Conservation (phyloP, 1,140 invertebrate species). For the Diuraphis noxia region DNA sequence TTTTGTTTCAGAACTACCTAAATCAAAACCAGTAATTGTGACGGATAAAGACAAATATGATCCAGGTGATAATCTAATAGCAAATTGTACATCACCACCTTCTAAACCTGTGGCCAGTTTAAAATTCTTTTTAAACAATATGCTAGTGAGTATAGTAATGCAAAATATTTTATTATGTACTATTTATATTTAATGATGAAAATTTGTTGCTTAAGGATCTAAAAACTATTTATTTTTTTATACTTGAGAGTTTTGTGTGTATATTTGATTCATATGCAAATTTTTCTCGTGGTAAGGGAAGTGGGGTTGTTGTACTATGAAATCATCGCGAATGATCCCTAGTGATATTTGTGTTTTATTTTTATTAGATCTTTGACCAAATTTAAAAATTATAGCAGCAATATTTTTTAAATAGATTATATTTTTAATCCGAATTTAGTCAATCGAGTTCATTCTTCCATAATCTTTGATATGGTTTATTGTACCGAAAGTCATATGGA, state of each 20-base stretch:
- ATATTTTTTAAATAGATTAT: neutral
- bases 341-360: no score
- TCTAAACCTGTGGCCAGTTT: conserved; percentile 62
- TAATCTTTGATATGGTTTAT: neutral
- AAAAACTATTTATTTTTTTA: neutral
- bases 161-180: neutral
- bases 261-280: no score
- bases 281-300: no score
- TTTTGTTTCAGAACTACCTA: conserved; percentile 60
- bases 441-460: neutral
- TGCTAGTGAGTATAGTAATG: conserved; percentile 55
- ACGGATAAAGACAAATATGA: conserved; percentile 75
- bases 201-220: neutral
- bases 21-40: conserved; percentile 59
- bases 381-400: neutral
- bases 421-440: rapidly evolving
- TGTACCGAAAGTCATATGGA: neutral
- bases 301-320: no score
- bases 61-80: conserved; percentile 72
- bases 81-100: conserved; percentile 74
- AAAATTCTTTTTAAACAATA: conserved; percentile 61
- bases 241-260: no score
- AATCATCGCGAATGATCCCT: no score
- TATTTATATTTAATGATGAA: neutral
- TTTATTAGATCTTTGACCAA: neutral